Conservation (phyloP, 2,113 vertebrate genomes). For the Chiloscyllium plagiosum region DNA sequence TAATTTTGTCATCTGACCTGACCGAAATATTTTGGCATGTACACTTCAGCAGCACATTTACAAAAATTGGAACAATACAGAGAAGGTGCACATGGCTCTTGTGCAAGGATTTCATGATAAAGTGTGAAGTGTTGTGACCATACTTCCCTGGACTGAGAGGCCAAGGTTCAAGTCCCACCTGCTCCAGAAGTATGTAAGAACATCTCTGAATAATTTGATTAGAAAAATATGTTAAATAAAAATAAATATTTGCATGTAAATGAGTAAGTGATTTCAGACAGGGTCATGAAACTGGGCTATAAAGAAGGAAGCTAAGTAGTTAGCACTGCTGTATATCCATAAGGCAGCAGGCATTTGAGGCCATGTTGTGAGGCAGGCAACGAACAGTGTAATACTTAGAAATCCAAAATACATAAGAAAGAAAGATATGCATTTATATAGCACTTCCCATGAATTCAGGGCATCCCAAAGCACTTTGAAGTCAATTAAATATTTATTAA, state of each 20-base stretch:
- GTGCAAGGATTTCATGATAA: too few species aligned
- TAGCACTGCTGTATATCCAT: background rate
- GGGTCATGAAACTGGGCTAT: background rate
- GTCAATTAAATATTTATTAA: background rate
- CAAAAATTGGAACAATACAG: too few species aligned
- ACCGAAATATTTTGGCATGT: background rate
- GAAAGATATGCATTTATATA: background rate
- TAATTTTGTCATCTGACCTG: background rate
- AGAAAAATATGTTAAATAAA: too few species aligned
- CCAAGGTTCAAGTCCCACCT: too few species aligned
- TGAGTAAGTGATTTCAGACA: background rate
- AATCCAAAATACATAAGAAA: background rate
- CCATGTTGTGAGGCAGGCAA: background rate
- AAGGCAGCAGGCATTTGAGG: background rate
- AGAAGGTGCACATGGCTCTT: too few species aligned
- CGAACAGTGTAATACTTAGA: background rate
- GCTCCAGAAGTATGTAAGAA: too few species aligned
- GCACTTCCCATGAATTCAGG: background rate
- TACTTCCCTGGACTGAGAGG: too few species aligned
- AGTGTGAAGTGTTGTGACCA: too few species aligned
- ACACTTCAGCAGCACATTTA: too few species aligned
- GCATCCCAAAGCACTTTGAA: background rate
- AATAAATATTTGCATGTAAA: background rate
- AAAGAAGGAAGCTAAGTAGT: background rate
- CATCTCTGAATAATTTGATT: too few species aligned